Conservation (phyloP, 2,888 invertebrate genomes). For the Zaprionus lineosus region DNA sequence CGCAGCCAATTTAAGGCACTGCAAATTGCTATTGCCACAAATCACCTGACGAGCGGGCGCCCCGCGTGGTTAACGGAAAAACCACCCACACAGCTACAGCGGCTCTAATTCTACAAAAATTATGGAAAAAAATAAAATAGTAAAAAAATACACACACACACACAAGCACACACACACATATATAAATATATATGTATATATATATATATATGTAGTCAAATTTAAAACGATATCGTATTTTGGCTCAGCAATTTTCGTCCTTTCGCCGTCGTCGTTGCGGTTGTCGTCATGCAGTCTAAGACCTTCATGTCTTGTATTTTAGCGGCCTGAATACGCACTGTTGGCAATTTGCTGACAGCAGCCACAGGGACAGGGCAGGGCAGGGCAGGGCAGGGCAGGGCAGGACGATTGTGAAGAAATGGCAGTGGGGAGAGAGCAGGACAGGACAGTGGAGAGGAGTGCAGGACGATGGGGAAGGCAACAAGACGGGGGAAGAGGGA, state of each 20-base stretch:
- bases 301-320: constrained; percentile 38
- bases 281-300: constrained; percentile 25
- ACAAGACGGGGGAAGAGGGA: too few species aligned
- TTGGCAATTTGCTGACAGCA: constrained; percentile 73
- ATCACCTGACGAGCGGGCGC: constrained; percentile 42
- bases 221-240: constrained; percentile 76
- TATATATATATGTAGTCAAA: constrained; percentile 5
- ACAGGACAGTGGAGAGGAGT: too few species aligned
- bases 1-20: constrained; percentile 51
- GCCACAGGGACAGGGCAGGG: constrained; percentile 33
- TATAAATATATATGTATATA: not conserved
- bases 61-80: constrained; percentile 24
- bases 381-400: too few species aligned
- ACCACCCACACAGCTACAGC: constrained; percentile 13
- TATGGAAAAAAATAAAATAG: constrained; percentile 31
- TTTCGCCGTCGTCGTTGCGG: constrained; percentile 28
- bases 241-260: constrained; percentile 66
- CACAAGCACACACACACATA: not conserved
- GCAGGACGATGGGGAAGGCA: too few species aligned
- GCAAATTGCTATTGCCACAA: constrained; percentile 52
- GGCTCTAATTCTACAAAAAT: constrained; percentile 59
- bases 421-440: too few species aligned
- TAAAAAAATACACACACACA: too few species aligned
- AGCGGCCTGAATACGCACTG: constrained; percentile 50
- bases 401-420: too few species aligned